These are phyloP conservation scores for Serripes groenlandicus DNA, from an alignment of 2,888 invertebrate species.

Conservation along the genomic window DNA sequence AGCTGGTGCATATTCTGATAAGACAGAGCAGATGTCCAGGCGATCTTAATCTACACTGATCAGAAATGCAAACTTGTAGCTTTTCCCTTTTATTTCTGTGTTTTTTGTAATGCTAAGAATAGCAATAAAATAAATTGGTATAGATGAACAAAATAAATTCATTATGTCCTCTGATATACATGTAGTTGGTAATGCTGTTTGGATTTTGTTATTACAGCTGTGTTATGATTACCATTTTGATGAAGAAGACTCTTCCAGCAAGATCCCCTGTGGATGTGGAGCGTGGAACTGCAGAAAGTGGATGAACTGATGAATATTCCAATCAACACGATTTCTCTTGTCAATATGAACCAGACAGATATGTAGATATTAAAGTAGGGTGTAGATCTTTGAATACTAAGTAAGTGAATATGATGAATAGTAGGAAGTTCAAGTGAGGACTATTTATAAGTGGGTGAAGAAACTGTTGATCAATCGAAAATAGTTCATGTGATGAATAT, in stretches of 20 bases:
- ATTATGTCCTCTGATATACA: too few relatives aligned
- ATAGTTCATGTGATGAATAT: neutral
- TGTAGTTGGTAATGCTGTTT: too few relatives aligned
- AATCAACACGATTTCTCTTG: too few relatives aligned
- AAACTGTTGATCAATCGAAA: neutral
- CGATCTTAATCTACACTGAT: neutral
- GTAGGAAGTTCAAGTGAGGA: too few relatives aligned
- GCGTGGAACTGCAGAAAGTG: conserved; percentile 99
- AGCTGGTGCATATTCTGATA: too few relatives aligned
- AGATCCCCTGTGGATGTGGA: conserved; percentile 99
- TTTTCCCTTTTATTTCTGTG: neutral
- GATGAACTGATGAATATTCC: conserved; percentile 90
- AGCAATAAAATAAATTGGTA: neutral
- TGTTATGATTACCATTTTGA: conserved; percentile 93
- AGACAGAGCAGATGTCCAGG: neutral
- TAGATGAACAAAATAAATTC: neutral
- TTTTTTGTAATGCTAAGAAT: neutral
- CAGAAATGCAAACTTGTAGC: too few relatives aligned
- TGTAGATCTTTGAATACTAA: too few relatives aligned
- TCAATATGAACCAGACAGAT: neutral
- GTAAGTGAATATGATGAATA: too few relatives aligned
- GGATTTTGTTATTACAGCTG: conserved; percentile 85
- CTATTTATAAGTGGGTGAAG: neutral
- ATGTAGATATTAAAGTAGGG: neutral
- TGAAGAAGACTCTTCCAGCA: conserved; percentile 99